phyloP scores from a whole-genome alignment of 2,797 vertebrate species.

The Labeo calbasu region DNA sequence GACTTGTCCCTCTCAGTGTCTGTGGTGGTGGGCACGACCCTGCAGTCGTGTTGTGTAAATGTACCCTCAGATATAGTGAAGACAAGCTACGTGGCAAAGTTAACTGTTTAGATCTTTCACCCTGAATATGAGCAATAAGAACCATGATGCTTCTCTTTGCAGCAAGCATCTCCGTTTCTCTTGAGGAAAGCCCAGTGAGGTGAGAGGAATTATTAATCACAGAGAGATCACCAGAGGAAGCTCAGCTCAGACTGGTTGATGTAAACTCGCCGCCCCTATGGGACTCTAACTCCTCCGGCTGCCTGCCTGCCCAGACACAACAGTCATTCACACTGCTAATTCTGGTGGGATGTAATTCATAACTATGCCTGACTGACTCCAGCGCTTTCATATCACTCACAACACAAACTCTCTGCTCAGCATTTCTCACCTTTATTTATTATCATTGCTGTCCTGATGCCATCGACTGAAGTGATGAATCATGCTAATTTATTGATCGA shows the following conservation, averaged over 20 bases:
- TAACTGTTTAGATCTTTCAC: neutral
- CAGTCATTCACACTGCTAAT: neutral
- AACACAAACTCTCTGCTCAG: slow-evolving; percentile 14
- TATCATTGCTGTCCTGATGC: neutral
- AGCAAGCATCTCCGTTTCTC: neutral
- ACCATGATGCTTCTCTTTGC: neutral
- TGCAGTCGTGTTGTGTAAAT: neutral
- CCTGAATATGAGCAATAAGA: neutral
- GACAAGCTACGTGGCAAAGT: neutral
- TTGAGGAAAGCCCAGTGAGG: neutral
- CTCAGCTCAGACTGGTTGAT: slow-evolving; percentile 16
- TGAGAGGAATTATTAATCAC: neutral
- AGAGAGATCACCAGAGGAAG: neutral
- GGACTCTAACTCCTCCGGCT: slow-evolving; percentile 24
- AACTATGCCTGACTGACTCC: slow-evolving; percentile 1
- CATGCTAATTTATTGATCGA: neutral
- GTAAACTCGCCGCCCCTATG: neutral
- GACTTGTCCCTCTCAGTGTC: neutral
- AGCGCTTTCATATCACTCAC: neutral
- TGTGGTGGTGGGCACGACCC: neutral
- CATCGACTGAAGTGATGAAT: slow-evolving; percentile 9
- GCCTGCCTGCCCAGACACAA: slow-evolving; percentile 20
- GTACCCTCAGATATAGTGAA: too few relatives aligned
- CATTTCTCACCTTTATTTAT: slow-evolving; percentile 28
- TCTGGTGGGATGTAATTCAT: slow-evolving; percentile 13